Evolutionary conservation across 1,140 invertebrate genomes (phyloP).

Genomic region (Eciton burchellii): DNA sequence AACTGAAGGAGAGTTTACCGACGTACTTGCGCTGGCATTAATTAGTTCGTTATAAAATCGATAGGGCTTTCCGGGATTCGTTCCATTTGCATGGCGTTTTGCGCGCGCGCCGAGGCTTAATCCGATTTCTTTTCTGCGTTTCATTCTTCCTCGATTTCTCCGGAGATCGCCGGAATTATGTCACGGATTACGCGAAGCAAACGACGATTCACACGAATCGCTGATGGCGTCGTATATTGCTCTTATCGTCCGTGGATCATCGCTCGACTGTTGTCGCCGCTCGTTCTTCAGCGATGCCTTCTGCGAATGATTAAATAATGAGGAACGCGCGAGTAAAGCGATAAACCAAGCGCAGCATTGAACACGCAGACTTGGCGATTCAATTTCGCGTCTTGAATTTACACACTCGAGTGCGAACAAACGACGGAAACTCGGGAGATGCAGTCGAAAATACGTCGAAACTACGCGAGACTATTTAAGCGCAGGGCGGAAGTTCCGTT

Average conservation of each 20-base stretch:
- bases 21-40: constrained; percentile 40
- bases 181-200: constrained; percentile 51
- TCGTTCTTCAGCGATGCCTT: background rate
- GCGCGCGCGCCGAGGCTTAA: constrained; percentile 54
- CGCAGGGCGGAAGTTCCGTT: constrained; percentile 32
- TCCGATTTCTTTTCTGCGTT: constrained; percentile 55
- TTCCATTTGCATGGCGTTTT: constrained; percentile 45
- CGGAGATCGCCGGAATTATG: constrained; percentile 47
- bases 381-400: constrained; percentile 22
- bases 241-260: constrained; percentile 7
- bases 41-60: constrained; percentile 72
- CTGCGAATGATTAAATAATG: background rate
- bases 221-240: constrained; percentile 20
- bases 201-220: constrained; percentile 39
- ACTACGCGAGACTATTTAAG: constrained; percentile 25
- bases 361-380: constrained; percentile 42
- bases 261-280: background rate
- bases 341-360: background rate
- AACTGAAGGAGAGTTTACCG: background rate
- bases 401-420: constrained; percentile 10
- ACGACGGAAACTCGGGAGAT: constrained; percentile 9
- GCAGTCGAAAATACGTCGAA: constrained; percentile 49
- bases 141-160: constrained; percentile 48
- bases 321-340: background rate
- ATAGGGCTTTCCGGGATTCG: constrained; percentile 29